Conservation (phyloP, 2,113 vertebrate genomes). For the Bothrops jararaca region DNA sequence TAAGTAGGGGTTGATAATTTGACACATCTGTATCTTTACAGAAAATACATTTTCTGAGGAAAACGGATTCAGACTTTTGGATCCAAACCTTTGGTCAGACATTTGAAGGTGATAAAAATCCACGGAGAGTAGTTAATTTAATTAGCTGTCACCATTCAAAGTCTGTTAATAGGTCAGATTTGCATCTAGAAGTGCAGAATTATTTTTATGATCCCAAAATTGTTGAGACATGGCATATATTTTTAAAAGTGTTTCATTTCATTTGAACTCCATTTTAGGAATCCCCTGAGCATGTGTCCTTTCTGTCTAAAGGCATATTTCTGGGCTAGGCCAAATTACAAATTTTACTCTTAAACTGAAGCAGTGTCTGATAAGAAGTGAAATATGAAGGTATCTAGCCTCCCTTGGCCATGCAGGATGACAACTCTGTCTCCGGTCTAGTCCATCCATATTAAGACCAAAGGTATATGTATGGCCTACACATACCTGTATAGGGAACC, state of each 20-base stretch:
- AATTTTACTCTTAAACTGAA: not conserved
- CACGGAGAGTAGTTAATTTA: constrained; percentile 16
- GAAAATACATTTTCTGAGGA: not conserved
- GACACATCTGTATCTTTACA: not conserved
- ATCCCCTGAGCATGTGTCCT: not conserved
- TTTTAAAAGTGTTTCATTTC: constrained; percentile 3
- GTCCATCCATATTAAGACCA: not conserved
- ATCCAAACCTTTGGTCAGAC: constrained; percentile 27
- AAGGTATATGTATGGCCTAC: not conserved
- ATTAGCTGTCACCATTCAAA: constrained; percentile 30
- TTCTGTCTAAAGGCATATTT: not conserved
- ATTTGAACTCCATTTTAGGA: constrained; percentile 23
- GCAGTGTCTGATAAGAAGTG: not conserved
- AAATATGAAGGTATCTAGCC: too few species aligned
- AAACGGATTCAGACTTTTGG: constrained; percentile 10
- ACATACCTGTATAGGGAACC: not conserved
- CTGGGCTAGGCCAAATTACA: not conserved
- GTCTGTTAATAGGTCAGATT: constrained; percentile 39
- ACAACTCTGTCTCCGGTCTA: not conserved
- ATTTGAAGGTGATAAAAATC: constrained; percentile 42
- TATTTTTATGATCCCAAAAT: constrained; percentile 42
- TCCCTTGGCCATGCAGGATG: not conserved
- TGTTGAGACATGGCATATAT: constrained; percentile 20
- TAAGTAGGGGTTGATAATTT: not conserved
- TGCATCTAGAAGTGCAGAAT: not conserved